Evolutionary conservation across 2,797 vertebrate genomes (phyloP).

Genomic region (Phoxinus dragarum): DNA sequence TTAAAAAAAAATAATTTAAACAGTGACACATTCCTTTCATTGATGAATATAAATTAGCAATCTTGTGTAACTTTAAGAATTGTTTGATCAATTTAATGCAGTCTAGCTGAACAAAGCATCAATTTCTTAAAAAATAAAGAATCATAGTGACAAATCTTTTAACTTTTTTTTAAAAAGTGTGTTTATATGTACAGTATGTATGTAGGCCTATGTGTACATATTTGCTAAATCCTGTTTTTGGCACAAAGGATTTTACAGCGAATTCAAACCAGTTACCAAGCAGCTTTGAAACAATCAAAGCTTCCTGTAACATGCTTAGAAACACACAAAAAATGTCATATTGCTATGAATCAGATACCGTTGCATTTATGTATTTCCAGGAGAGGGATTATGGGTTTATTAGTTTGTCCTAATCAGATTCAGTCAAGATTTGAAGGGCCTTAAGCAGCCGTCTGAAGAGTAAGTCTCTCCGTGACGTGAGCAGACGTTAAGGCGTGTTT

Average conservation of each 20-base stretch:
- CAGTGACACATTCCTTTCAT: background rate
- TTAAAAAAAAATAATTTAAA: no score
- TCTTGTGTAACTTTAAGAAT: background rate
- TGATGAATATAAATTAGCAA: background rate
- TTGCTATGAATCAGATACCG: constrained; percentile 45
- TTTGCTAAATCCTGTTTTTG: background rate
- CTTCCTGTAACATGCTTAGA: background rate
- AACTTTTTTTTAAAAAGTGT: background rate
- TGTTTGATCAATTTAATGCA: no score
- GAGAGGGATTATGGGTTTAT: constrained; percentile 14
- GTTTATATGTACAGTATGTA: background rate
- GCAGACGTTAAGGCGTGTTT: constrained; percentile 41
- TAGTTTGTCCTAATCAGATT: constrained; percentile 53
- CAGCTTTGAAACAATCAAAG: background rate
- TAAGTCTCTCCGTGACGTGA: constrained; percentile 37
- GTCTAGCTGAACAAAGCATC: background rate
- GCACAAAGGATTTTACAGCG: background rate
- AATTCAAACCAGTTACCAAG: background rate
- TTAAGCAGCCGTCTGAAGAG: constrained; percentile 20
- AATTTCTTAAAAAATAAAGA: background rate
- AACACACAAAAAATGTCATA: background rate
- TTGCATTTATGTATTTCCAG: constrained; percentile 39
- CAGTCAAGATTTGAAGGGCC: constrained; percentile 50
- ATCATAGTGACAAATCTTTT: background rate
- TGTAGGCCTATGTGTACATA: background rate